Evolutionary conservation across 2,888 invertebrate genomes (phyloP).

Genomic region (Malacosoma neustria): DNA sequence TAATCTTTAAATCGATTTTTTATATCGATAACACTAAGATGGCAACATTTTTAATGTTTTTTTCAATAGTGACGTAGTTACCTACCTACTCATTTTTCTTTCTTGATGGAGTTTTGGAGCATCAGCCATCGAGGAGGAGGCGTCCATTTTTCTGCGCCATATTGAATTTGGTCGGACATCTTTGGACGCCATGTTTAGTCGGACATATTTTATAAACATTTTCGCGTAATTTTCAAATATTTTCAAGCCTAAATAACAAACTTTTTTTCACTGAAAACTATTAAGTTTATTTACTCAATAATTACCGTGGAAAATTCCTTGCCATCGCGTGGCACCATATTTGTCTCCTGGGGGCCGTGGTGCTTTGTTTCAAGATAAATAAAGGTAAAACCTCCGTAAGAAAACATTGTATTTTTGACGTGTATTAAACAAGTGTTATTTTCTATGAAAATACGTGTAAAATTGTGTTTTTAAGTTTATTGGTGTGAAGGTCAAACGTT

Average conservation of each 20-base stretch:
- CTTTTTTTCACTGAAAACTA: conserved; percentile 66
- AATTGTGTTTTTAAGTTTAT: conserved; percentile 22
- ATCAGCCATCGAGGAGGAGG: conserved; percentile 40
- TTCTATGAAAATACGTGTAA: conserved; percentile 54
- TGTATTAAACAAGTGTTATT: conserved; percentile 69
- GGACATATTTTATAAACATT: conserved; percentile 85
- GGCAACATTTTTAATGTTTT: conserved; percentile 17
- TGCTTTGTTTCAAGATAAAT: conserved; percentile 72
- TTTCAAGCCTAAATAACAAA: conserved; percentile 64
- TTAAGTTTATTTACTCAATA: conserved; percentile 47
- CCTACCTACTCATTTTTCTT: conserved; percentile 31
- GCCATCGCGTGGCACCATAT: conserved; percentile 61
- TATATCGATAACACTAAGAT: no score
- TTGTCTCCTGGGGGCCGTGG: conserved; percentile 62
- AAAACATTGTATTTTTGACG: conserved; percentile 68
- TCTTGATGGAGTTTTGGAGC: conserved; percentile 28
- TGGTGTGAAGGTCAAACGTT: conserved; percentile 51
- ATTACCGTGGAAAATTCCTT: conserved; percentile 52
- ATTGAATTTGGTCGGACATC: conserved; percentile 78
- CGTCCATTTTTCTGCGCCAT: conserved; percentile 76
- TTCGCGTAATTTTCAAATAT: conserved; percentile 76
- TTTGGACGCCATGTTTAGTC: conserved; percentile 84
- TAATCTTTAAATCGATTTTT: no score
- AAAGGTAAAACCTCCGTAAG: conserved; percentile 68
- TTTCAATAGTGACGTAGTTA: conserved; percentile 23